phyloP scores from a whole-genome alignment of 2,113 vertebrate species.

The Urocynchramus pylzowi region DNA sequence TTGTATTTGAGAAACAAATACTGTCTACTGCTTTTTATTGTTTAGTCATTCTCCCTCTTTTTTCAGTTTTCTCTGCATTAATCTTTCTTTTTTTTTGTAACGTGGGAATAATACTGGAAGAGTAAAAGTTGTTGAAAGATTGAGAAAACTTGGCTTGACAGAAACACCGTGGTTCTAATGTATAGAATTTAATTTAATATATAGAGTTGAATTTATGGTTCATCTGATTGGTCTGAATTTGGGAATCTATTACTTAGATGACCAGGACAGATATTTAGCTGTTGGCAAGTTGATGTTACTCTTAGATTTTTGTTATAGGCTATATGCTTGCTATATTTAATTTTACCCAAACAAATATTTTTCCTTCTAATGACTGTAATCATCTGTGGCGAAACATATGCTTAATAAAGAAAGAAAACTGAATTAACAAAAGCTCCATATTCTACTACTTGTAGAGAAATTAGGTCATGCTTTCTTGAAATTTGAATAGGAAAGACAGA shows the following conservation, averaged over 20 bases:
- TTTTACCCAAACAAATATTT: background rate
- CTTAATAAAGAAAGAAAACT: background rate
- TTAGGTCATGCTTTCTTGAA: slow-evolving; percentile 19
- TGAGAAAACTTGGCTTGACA: background rate
- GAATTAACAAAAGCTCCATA: background rate
- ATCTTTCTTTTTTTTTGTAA: background rate
- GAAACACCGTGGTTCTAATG: background rate
- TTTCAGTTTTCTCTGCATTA: background rate
- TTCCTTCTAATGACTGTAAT: background rate
- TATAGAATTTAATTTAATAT: background rate
- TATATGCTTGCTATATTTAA: background rate
- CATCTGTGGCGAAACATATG: background rate
- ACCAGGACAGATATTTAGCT: background rate
- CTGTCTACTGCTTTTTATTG: background rate
- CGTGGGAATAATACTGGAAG: background rate
- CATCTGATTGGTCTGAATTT: background rate
- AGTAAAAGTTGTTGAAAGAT: background rate
- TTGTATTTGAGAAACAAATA: background rate
- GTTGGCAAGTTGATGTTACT: background rate
- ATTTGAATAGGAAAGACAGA: slow-evolving; percentile 27
- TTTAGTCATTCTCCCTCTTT: background rate
- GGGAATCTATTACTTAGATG: background rate
- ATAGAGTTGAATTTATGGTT: background rate
- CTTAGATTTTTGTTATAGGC: background rate
- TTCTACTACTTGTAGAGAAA: background rate